Evolutionary conservation across 1,140 invertebrate genomes (phyloP).

Genomic region (Drosophila nasuta): DNA sequence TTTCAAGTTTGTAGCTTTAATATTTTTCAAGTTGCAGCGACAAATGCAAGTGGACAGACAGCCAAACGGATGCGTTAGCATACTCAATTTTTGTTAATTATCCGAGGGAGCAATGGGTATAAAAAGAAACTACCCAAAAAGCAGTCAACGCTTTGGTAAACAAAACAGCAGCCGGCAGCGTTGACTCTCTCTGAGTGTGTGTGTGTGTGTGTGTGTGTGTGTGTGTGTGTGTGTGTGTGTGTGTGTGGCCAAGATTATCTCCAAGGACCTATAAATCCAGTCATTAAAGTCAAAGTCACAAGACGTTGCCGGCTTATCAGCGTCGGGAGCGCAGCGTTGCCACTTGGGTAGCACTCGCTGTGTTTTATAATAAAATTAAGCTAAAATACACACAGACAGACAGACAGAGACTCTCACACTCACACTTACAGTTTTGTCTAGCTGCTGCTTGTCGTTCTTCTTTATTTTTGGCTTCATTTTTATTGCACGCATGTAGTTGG

Average conservation of each 20-base stretch:
- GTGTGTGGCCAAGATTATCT: conserved; percentile 78
- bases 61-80: not conserved
- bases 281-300: conserved; percentile 85
- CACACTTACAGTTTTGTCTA: conserved; percentile 15
- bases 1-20: not conserved
- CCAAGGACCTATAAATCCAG: conserved; percentile 85
- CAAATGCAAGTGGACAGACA: not conserved
- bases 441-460: conserved; percentile 16
- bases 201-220: conserved; percentile 30
- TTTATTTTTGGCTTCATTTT: conserved; percentile 17
- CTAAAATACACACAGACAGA: conserved; percentile 40
- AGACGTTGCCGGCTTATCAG: conserved; percentile 79
- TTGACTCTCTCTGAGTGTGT: conserved; percentile 4
- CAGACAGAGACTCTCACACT: not conserved
- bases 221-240: conserved; percentile 33
- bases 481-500: conserved; percentile 52
- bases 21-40: not conserved
- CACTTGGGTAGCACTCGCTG: conserved; percentile 23
- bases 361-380: conserved; percentile 79
- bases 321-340: conserved; percentile 48
- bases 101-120: not conserved
- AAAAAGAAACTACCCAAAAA: conserved; percentile 7
- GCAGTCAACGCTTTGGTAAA: conserved; percentile 52
- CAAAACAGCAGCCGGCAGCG: conserved; percentile 66
- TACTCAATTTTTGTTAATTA: not conserved